Evolutionary conservation across 2,113 vertebrate species (phyloP), one percentile per base, ranked within the genome.

Genomic region (Cranoglanis bouderius): DNA sequence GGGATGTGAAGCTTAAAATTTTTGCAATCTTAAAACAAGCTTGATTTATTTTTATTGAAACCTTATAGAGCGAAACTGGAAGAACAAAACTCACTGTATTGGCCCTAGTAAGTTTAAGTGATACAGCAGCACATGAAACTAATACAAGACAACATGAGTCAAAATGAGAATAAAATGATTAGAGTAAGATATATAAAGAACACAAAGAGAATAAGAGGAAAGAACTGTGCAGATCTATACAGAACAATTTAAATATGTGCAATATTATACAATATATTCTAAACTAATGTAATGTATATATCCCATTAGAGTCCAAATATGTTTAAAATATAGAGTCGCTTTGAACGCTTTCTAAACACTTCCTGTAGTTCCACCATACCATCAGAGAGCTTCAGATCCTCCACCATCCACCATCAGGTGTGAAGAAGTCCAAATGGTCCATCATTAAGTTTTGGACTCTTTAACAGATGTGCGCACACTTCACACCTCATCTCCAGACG

Each of bases 361-460:
- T 63, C 61, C n/a, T 70, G 14, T 16, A 6, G 3, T 35, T 35
- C 9, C 26, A 29, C 8, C 2, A 9, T n/a, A 13, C 9, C 61
- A n/a, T 12, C 43, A 87, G 13, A 83, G 38, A 59, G 83, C 80
- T 84, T 90, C 40, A 77, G 81, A 70, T 24, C 67, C 53, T 89
- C 51, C 18, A 82, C 53, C 29, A 21, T 12, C 80, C 53, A 82
- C 81, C 82, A 63, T 82, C 43, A 35, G 51, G 51, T 70, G 84
- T 82, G 21, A n/a, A 84, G 24, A 53, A 63, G 38, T 35, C n/a
- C 51, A 67, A 53, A 88, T n/a, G 49, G 70, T 83, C 51, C 16
- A 55, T 18, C 18, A 10, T 6, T 9, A 2, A 82, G 49, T 10
- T 32, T 35, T 75, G 72, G 19, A 75, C 72, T 21, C 72, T 21